Percentiles rank a stretch among this genome's conserved stretches.
Evolutionary conservation across 64 coral and sea anemone species (phyloP).

Genomic region (Acropora tenuis): DNA sequence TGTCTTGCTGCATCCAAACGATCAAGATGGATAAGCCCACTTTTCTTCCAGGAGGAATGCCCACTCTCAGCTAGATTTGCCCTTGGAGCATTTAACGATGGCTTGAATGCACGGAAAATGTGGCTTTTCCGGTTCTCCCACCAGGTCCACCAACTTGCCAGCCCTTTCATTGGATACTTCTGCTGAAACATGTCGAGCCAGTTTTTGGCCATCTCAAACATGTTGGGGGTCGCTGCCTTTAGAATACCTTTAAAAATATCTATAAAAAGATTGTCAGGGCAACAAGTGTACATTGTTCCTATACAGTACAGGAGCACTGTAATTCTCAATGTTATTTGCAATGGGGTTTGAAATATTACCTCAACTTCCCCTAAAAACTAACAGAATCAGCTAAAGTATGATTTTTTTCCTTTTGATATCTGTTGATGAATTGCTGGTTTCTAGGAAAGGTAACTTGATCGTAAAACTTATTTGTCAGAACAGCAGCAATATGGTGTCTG

Average conservation of each 20-base stretch:
- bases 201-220: constrained; percentile 33
- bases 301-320: constrained; percentile 23
- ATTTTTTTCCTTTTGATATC: constrained; percentile 25
- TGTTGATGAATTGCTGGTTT: constrained; percentile 22
- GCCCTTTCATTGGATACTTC: constrained; percentile 67
- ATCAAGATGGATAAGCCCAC: constrained; percentile 39
- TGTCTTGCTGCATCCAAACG: constrained; percentile 69
- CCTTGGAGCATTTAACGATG: constrained; percentile 61
- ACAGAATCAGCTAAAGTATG: constrained; percentile 19
- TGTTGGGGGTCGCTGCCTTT: too few relatives aligned
- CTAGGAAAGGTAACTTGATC: constrained; percentile 10
- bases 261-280: too few relatives aligned
- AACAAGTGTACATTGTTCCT: too few relatives aligned
- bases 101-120: constrained; percentile 60
- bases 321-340: not conserved
- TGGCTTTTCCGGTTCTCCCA: constrained; percentile 47
- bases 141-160: constrained; percentile 62
- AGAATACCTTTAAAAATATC: too few relatives aligned
- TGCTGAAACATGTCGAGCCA: constrained; percentile 63
- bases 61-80: constrained; percentile 34
- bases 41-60: constrained; percentile 45
- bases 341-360: constrained; percentile 16
- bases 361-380: constrained; percentile 19
- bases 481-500: not conserved
- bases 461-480: constrained; percentile 6